Conservation (phyloP, 2,797 vertebrate species). For the Erethizon dorsatum region DNA sequence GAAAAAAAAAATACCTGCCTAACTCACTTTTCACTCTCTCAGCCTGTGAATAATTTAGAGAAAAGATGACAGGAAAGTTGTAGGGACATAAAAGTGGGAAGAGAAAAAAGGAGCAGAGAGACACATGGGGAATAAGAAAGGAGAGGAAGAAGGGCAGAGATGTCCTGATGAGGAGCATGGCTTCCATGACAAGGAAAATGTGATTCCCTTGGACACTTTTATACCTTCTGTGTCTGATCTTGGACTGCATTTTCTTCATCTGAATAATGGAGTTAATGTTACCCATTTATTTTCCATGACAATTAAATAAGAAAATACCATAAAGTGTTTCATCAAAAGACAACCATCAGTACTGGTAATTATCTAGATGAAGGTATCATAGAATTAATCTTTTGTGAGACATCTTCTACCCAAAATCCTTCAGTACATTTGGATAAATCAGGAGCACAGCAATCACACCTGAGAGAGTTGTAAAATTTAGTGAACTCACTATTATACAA, state of each 20-base stretch:
- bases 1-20: neutral
- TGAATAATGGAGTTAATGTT: neutral
- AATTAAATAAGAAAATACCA: neutral
- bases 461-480: neutral
- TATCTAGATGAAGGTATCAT: neutral
- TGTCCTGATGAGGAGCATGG: neutral
- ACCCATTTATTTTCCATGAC: neutral
- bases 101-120: neutral
- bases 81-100: neutral
- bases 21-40: neutral
- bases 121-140: neutral
- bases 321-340: neutral
- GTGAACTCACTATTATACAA: neutral
- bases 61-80: neutral
- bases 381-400: neutral
- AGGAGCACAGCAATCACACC: neutral
- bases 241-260: neutral
- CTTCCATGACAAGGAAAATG: neutral
- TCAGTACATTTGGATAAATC: neutral
- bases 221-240: no score
- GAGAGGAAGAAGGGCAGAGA: neutral
- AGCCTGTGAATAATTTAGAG: neutral
- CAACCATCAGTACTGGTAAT: neutral
- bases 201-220: neutral
- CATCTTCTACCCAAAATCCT: neutral